Base-by-base conservation (phyloP, 2,888 invertebrate genomes). In the Stenotaenia linearis region DNA sequence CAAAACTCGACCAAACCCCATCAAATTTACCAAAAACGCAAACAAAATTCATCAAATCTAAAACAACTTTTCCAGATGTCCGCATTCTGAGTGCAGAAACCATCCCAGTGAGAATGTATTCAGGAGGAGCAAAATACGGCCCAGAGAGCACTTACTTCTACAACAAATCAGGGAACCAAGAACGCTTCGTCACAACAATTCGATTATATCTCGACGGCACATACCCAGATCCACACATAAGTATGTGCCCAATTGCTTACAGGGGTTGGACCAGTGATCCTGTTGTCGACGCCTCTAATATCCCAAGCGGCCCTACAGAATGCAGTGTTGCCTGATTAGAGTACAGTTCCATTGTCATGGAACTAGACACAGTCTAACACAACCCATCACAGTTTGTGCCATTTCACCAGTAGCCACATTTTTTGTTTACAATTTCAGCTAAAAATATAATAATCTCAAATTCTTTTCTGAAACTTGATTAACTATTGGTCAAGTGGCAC, bases 31-130 rank as follows among this genome's bases (percentile, higher is more conserved):
- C 56, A 56, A n/a, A 56, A 56, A 56, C 56, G 23, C 56, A 56
- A 23, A 21, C 4, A 23, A 56, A 56, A 56, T 6, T 6, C 4
- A 56, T 56, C n/a, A n/a, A n/a, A n/a, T n/a, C 4, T 10, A 56
- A 56, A 21, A 56, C 12, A 23, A 32, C 18, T 77, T 77, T 35
- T 35, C 2, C 40, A 78, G 78, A 78, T 56, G 78, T 56, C 1
- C 45, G 35, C 2, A 50, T 78, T 25, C 23, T 78, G 23, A 78
- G 78, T n/a, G 78, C 78, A 5, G 78, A 78, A n/a, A 78, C 50
- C 4, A 15, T 25, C 3, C 28, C 78, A 12, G 78, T 78, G 15
- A 3, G 56, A 23, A 78, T 78, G 78, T 78, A 78, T 25, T n/a
- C 50, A 5, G 30, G 56, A 9, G 56, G 45, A 28, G 56, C 25